Evolutionary conservation across 2,113 vertebrate species (phyloP).

Genomic region (Hemicordylus capensis): DNA sequence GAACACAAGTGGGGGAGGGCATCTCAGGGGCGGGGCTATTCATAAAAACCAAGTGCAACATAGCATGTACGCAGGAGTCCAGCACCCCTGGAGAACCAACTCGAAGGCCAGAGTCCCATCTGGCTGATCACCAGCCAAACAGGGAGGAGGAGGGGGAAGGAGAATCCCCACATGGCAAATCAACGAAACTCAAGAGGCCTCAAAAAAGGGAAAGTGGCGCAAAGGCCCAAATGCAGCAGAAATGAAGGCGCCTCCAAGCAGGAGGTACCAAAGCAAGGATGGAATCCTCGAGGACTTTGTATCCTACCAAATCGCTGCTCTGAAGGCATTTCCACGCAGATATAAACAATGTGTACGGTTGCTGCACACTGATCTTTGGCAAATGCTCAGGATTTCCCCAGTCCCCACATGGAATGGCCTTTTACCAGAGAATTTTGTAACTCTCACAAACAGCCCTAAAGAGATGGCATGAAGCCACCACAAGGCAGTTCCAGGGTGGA

Average conservation of each 20-base stretch:
- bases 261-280: background rate
- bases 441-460: background rate
- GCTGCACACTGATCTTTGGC: background rate
- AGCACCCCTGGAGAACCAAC: conserved; percentile 43
- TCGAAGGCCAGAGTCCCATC: background rate
- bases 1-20: no score
- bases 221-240: background rate
- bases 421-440: background rate
- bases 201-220: background rate
- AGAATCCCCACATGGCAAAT: background rate
- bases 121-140: background rate
- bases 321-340: background rate
- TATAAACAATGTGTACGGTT: background rate
- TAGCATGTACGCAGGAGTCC: conserved; percentile 63
- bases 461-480: no score
- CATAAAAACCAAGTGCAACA: no score
- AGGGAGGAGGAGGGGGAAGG: background rate
- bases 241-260: background rate
- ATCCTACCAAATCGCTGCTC: background rate
- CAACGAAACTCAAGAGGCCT: background rate
- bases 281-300: background rate
- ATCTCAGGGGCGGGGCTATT: no score
- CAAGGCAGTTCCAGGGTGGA: background rate
- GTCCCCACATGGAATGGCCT: background rate
- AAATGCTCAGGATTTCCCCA: background rate